Base-by-base conservation (phyloP, 2,888 invertebrate species). In the Polyommatus iphigenia region DNA sequence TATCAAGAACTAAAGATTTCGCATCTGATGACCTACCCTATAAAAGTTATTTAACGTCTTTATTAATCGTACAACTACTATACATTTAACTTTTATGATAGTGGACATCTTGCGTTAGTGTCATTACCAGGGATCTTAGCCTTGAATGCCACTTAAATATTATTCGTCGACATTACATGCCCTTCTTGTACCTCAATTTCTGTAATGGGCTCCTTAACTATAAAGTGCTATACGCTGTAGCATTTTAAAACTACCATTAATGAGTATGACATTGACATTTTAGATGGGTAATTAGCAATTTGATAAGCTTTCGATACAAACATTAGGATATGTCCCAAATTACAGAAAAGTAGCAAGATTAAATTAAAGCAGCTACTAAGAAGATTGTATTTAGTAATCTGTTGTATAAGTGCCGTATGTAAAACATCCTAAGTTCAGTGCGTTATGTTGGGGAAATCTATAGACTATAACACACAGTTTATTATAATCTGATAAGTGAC, bases 121-220 rank as follows among this genome's bases (percentile, higher is more conserved):
- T 67, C 67, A 67, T 67, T 67, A 29, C 67, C 67, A 67, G 67
- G 15, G 29, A 67, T 29, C 67, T 29, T 29, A 67, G 67, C 67
- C 67, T 67, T 67, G 67, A 67, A 67, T 67, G 67, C 5, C 67
- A 67, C 67, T 67, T 67, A 32, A 67, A 67, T 67, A 67, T 67
- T 67, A 67, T 67, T 32, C 67, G 67, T 67, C 67, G 67, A 67
- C 67, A 67, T 67, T 67, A 67, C 67, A 67, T 6, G 67, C 15
- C 67, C 67, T 67, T 67, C 24, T 62, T 62, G 24, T 24, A 62
- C 62, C 62, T 24, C 24, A 62, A 62, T 62, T 62, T 62, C 62
- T 62, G 24, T 62, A 62, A 62, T 62, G 13, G 62, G 20, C 62
- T 62, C 24, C 24, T 24, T 13, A 62, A 62, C 62, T 62, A 24